A percentile compares a stretch with the other conserved stretches of the same genome.
phyloP scores from a whole-genome alignment of 2,797 vertebrate genomes.

The Loris lydekkerianus region DNA sequence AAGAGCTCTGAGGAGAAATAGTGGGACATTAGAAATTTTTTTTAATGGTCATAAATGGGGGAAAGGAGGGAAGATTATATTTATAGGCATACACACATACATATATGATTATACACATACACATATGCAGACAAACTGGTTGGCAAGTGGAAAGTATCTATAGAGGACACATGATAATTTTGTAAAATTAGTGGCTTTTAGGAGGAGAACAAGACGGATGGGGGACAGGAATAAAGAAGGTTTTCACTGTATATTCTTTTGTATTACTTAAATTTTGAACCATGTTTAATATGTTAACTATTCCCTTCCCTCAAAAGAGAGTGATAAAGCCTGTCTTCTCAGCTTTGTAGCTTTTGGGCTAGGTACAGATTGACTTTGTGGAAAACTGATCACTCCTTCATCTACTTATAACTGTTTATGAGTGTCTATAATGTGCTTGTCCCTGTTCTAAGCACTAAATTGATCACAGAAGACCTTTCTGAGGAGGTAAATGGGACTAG shows the following conservation, averaged over 20 bases:
- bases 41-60: not conserved
- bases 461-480: conserved; percentile 22
- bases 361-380: not conserved
- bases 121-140: not conserved
- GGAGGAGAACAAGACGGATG: not conserved
- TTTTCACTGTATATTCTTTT: not conserved
- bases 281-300: not conserved
- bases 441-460: not conserved
- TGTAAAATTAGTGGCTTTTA: not conserved
- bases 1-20: not conserved
- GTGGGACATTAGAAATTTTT: not conserved
- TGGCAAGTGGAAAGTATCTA: not conserved
- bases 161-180: not conserved
- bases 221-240: not conserved
- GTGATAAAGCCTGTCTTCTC: not conserved
- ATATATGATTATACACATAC: not conserved
- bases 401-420: not conserved
- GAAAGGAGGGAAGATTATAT: too few species aligned
- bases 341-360: not conserved
- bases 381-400: not conserved
- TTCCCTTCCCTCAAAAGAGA: not conserved
- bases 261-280: conserved; percentile 3
- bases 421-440: not conserved
- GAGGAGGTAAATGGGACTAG: not conserved
- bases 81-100: not conserved